phyloP scores from a whole-genome alignment of 2,888 invertebrate genomes.

The Rhimphoctona megacephalus region DNA sequence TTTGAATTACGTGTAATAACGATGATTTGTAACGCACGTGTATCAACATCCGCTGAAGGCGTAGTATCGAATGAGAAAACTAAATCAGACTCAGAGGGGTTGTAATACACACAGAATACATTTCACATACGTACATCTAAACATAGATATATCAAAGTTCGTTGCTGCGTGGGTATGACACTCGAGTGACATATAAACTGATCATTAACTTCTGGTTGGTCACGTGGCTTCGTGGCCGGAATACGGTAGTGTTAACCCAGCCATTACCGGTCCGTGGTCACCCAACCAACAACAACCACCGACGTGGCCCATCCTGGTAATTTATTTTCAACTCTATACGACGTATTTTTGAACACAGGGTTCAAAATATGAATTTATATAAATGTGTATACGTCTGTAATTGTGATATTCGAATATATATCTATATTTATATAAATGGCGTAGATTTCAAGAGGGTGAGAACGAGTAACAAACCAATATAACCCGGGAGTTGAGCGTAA shows the following conservation, averaged over 20 bases:
- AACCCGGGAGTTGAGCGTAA: conserved; percentile 49
- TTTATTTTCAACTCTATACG: conserved; percentile 70
- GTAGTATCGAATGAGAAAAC: conserved; percentile 50
- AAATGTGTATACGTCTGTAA: background rate
- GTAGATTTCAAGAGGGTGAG: conserved; percentile 54
- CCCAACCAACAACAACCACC: conserved; percentile 56
- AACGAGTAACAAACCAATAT: conserved; percentile 19
- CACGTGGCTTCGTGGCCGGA: conserved; percentile 74
- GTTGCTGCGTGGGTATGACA: conserved; percentile 32
- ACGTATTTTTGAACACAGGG: background rate
- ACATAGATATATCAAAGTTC: conserved; percentile 1
- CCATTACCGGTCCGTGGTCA: conserved; percentile 73
- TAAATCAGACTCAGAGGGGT: conserved; percentile 20
- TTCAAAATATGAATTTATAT: conserved; percentile 11
- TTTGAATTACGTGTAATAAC: background rate
- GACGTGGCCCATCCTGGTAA: conserved; percentile 69
- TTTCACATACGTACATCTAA: background rate
- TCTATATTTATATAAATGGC: conserved; percentile 33
- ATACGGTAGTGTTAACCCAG: conserved; percentile 72
- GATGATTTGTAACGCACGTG: conserved; percentile 45
- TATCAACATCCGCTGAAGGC: conserved; percentile 55
- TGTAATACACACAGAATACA: background rate
- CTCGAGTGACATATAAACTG: conserved; percentile 72
- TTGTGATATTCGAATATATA: conserved; percentile 41
- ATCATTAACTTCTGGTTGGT: conserved; percentile 80